These are phyloP conservation scores for Therioaphis trifolii DNA, from an alignment of 2,888 invertebrate species.

Conservation along the genomic window DNA sequence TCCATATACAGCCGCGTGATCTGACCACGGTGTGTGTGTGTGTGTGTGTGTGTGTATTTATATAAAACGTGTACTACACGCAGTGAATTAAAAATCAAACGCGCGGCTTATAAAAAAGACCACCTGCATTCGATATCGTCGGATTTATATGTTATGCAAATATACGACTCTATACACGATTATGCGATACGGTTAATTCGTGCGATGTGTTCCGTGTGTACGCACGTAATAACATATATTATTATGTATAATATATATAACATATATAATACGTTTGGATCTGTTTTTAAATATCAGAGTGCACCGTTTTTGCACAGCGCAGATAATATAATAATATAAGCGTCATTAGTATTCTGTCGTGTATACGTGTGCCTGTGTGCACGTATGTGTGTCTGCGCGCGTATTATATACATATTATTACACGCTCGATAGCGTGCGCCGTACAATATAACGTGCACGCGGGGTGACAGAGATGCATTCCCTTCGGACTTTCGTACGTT, in stretches of 20 bases:
- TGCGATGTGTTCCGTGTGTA: not conserved
- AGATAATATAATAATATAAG: conserved; percentile 14
- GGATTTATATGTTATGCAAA: conserved; percentile 46
- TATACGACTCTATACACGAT: conserved; percentile 47
- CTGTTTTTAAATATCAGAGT: conserved; percentile 44
- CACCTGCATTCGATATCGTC: conserved; percentile 46
- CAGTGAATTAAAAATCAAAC: conserved; percentile 27
- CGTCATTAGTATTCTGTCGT: conserved; percentile 55
- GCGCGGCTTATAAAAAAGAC: conserved; percentile 30
- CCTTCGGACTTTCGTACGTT: not conserved
- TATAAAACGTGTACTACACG: not conserved
- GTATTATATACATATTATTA: too few relatives aligned
- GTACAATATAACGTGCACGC: not conserved
- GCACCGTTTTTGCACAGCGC: not conserved
- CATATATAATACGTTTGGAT: not conserved
- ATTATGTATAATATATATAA: too few relatives aligned
- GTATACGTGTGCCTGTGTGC: not conserved
- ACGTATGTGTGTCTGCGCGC: not conserved
- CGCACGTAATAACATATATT: too few relatives aligned
- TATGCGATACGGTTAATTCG: conserved; percentile 54
- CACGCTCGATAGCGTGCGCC: too few relatives aligned
- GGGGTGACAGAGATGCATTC: not conserved
- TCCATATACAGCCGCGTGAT: too few relatives aligned
- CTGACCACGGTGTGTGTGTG: too few relatives aligned
- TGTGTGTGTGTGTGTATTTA: not conserved